Evolutionary conservation across 1,140 invertebrate genomes (phyloP), one percentile per base, ranked within the genome.

Genomic region (Lepidotrigona ventralis): DNA sequence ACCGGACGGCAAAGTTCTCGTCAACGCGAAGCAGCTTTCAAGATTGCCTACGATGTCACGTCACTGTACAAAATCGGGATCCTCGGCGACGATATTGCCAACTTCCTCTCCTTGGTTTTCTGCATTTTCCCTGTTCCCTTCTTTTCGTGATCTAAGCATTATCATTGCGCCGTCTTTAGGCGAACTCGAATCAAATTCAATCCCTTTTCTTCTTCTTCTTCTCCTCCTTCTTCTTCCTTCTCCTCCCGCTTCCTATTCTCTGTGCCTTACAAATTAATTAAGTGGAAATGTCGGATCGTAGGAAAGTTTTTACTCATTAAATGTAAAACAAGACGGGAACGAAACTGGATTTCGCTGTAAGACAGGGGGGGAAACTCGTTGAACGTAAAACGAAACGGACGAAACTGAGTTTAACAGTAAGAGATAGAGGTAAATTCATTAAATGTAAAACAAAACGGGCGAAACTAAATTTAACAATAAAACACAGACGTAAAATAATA

Each of bases 21-120:
- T 80, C 83, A 83, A 87, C 71, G 54, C 72, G 74, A 86, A 81
- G 68, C 79, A 86, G 81, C 83, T 85, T 86, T 81, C 83, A 74
- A 85, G 86, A 88, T 88, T 89, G 88, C 80, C 85, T 86, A 83
- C 72, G 86, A 82, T 85, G 72, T 84, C 83, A 77, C 26, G 81
- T 68, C 80, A 72, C 73, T 78, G 69, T 76, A 66, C 66, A 84
- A 89, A 90, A 85, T 88, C 81, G 83, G 71, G 69, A 77, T 83
- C 78, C 75, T 87, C 46, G 17, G 53, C 68, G 71, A 79, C 85
- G 84, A 88, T 90, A 89, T 83, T 85, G 78, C 78, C 77, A 88
- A 85, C 77, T 79, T 89, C 69, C 78, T 58, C 58, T 79, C 64
- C 70, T 63, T 29, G 73, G 11, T 79, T 17, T 66, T 68, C 63